phyloP scores from a whole-genome alignment of 2,113 vertebrate genomes.

The Percopsis transmontana region DNA sequence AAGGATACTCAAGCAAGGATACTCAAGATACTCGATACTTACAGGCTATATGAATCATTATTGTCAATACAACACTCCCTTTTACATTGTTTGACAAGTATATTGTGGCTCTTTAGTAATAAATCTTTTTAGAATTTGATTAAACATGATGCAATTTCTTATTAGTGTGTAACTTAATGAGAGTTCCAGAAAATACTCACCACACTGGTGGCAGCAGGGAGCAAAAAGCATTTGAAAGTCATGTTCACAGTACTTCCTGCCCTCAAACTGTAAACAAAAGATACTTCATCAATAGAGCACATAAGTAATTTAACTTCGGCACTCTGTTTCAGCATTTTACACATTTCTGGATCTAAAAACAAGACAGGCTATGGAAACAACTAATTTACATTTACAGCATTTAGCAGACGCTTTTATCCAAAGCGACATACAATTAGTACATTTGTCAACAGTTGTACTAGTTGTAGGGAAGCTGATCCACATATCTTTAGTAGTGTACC shows the following conservation, averaged over 20 bases:
- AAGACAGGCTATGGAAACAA: neutral
- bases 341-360: neutral
- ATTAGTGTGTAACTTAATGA: neutral
- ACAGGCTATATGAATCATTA: too few species aligned
- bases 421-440: too few species aligned
- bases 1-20: too few species aligned
- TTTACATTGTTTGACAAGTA: too few species aligned
- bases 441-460: neutral
- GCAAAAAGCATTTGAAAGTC: constrained; percentile 99
- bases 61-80: too few species aligned
- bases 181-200: constrained; percentile 78
- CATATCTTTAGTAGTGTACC: constrained; percentile 70
- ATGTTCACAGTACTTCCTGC: constrained; percentile 98
- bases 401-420: too few species aligned
- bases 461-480: neutral
- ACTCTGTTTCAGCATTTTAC: too few species aligned
- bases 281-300: neutral
- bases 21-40: too few species aligned
- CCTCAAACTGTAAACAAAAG: constrained; percentile 87
- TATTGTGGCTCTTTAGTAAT: too few species aligned
- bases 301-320: neutral
- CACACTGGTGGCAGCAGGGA: constrained; percentile 96
- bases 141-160: too few species aligned
- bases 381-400: too few species aligned
- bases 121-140: too few species aligned